Base-by-base conservation (phyloP, 92 coral and sea anemone species). In the Heliopora coerulea region DNA sequence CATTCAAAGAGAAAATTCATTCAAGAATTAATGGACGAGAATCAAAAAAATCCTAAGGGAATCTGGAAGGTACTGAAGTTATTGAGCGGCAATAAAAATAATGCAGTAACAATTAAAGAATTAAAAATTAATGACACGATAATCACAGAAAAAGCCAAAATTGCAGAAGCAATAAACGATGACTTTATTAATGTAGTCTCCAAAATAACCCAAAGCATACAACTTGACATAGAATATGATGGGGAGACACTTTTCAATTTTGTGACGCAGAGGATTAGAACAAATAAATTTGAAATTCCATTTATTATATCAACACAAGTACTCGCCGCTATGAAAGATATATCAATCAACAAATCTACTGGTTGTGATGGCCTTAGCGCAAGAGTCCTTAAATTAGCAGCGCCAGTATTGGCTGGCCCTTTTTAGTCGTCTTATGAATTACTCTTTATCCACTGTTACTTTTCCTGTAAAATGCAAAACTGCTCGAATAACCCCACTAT, bases 101-200 rank as follows among this genome's bases (percentile, higher is more conserved):
- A n/a, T n/a, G n/a, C n/a, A n/a, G n/a, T n/a, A n/a, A n/a, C n/a
- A n/a, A n/a, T n/a, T n/a, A n/a, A n/a, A n/a, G n/a, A n/a, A n/a
- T n/a, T n/a, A n/a, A n/a, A n/a, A n/a, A n/a, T n/a, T n/a, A n/a
- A n/a, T n/a, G n/a, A n/a, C n/a, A 3, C 62, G 56, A 21, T 63
- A 25, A 44, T 67, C 18, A 68, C 59, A 25, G 87, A 77, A 29
- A 58, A 54, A 37, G 70, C 67, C 65, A 78, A 56, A 23, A 78
- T 83, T 77, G 75, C 54, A 46, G 82, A 78, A 68, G 49, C 42
- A 65, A 56, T 78, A 34, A 83, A 83, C 49, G 79, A 78, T 65
- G 78, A 54, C 23, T 78, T 83, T 68, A 59, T 83, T 41, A 68
- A 83, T 59, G 67, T 77, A 56, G 79, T 37, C 41, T 20, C 77